Conservation (phyloP, 2,113 vertebrate species). For the Circaetus cinerascens region DNA sequence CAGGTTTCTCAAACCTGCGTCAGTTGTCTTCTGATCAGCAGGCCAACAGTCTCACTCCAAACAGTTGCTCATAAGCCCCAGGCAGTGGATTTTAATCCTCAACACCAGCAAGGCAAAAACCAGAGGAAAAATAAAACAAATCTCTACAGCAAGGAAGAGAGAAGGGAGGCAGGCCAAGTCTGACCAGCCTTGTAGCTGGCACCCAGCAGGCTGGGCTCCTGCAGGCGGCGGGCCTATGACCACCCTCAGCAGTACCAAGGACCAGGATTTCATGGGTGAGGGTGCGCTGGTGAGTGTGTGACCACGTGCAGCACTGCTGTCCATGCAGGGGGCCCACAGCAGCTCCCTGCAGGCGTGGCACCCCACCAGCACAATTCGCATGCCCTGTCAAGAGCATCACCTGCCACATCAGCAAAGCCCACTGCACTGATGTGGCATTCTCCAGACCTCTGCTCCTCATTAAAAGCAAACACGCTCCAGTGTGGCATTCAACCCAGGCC, state of each 20-base stretch:
- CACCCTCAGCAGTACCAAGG: not conserved
- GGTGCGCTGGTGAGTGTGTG: no score
- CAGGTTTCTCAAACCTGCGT: not conserved
- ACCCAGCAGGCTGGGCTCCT: not conserved
- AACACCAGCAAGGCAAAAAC: not conserved
- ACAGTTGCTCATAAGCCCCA: not conserved
- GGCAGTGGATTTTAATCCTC: not conserved
- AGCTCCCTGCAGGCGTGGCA: not conserved
- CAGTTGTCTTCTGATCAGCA: not conserved
- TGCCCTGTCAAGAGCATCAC: not conserved
- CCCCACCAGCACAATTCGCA: fast-evolving
- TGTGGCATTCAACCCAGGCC: not conserved
- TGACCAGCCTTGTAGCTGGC: fast-evolving
- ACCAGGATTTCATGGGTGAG: fast-evolving
- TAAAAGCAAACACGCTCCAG: not conserved
- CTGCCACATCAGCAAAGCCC: not conserved
- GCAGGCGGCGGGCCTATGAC: fast-evolving
- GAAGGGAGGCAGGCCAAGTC: not conserved
- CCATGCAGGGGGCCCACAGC: fast-evolving
- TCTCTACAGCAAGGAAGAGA: not conserved
- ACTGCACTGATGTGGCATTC: not conserved
- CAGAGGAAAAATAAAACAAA: not conserved
- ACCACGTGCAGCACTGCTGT: not conserved
- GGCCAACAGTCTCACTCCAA: not conserved
- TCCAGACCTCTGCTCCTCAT: not conserved